Evolutionary conservation across 2,797 vertebrate species (phyloP).

Genomic region (Botia almorhae): DNA sequence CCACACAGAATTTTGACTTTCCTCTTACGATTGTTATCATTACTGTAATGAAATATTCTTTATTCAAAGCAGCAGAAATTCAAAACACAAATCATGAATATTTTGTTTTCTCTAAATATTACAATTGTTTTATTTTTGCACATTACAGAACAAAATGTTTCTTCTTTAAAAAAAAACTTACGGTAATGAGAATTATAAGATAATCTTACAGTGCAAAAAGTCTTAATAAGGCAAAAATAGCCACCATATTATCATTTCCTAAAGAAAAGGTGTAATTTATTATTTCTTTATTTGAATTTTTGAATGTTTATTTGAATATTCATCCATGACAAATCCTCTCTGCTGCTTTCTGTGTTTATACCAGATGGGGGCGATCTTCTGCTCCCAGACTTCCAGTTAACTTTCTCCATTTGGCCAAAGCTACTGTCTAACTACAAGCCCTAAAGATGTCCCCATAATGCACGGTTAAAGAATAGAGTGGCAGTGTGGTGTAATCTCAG

Average conservation of each 20-base stretch:
- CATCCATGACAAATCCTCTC: not conserved
- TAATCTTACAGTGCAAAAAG: no score
- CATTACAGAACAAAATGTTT: no score
- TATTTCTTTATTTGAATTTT: not conserved
- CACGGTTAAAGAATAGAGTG: constrained; percentile 14
- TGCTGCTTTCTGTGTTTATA: not conserved
- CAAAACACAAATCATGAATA: not conserved
- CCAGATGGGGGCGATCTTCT: constrained; percentile 42
- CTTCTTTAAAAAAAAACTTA: no score
- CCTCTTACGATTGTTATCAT: no score
- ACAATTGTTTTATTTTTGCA: not conserved
- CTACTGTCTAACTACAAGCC: not conserved
- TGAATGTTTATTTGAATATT: not conserved
- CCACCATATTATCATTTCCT: no score
- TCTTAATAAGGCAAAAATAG: no score
- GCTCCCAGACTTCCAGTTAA: constrained; percentile 11
- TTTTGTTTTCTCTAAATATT: not conserved
- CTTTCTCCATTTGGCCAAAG: not conserved
- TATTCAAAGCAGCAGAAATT: not conserved
- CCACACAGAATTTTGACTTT: no score
- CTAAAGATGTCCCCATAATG: constrained; percentile 16
- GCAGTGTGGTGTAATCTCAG: not conserved
- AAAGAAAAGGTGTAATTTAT: no score
- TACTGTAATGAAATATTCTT: not conserved
- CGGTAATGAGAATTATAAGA: no score